phyloP scores from a whole-genome alignment of 2,888 invertebrate species.

The Pandemis heparana region DNA sequence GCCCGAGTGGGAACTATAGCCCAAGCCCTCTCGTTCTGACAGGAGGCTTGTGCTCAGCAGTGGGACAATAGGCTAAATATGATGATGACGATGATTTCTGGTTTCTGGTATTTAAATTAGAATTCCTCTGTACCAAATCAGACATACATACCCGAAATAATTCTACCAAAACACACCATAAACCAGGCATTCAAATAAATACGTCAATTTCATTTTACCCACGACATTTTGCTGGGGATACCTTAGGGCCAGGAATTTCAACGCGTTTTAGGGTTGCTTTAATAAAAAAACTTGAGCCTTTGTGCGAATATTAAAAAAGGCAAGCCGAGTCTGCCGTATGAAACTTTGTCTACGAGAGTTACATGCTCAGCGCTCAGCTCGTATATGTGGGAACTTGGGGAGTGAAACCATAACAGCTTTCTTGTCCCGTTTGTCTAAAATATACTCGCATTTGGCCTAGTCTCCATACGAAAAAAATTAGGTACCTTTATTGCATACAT shows the following conservation, averaged over 20 bases:
- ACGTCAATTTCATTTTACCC: not conserved
- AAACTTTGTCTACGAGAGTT: not conserved
- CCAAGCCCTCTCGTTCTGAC: too few relatives aligned
- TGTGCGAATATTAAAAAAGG: slow-evolving; percentile 3
- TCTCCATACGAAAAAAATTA: too few relatives aligned
- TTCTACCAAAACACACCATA: not conserved
- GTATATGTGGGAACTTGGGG: too few relatives aligned
- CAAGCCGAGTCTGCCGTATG: not conserved
- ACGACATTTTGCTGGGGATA: not conserved
- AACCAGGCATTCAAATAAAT: not conserved
- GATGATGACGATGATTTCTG: too few relatives aligned
- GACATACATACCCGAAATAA: not conserved
- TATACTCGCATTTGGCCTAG: too few relatives aligned
- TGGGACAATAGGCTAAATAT: too few relatives aligned
- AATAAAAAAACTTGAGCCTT: slow-evolving; percentile 11
- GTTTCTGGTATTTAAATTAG: not conserved
- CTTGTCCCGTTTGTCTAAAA: too few relatives aligned
- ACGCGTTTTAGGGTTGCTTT: not conserved
- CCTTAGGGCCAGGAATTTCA: not conserved
- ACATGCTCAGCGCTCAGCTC: too few relatives aligned
- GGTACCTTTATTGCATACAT: too few relatives aligned
- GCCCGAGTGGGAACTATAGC: too few relatives aligned
- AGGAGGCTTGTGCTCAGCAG: too few relatives aligned
- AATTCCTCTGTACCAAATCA: not conserved
- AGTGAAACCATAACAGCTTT: too few relatives aligned